These are phyloP conservation scores for Darwinula stevensoni DNA, from an alignment of 2,888 invertebrate genomes.

Conservation along the genomic window DNA sequence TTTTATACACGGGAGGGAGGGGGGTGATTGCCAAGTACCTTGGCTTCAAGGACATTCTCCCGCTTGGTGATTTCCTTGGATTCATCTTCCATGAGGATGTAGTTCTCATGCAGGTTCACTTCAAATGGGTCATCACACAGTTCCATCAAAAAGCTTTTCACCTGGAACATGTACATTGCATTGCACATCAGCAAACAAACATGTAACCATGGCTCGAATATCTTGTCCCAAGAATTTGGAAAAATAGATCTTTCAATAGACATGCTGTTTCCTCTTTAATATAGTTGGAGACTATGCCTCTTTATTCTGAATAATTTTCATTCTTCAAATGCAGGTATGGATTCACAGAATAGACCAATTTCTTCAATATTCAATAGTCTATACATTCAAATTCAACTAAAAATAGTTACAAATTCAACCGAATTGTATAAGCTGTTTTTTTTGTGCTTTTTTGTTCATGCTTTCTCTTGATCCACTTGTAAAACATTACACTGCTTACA, in stretches of 20 bases:
- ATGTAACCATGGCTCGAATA: background rate
- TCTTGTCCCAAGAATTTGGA: background rate
- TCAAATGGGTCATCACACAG: constrained; percentile 96
- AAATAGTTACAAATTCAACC: background rate
- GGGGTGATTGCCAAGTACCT: constrained; percentile 14
- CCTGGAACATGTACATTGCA: constrained; percentile 21
- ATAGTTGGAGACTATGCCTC: too few species aligned
- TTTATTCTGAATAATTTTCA: too few species aligned
- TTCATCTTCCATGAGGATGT: constrained; percentile 78
- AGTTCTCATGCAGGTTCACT: constrained; percentile 78
- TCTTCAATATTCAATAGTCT: background rate
- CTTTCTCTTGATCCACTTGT: too few species aligned
- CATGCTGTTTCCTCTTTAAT: constrained; percentile 3
- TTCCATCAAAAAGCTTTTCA: constrained; percentile 62
- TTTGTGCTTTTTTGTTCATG: background rate
- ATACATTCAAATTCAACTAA: constrained; percentile 3
- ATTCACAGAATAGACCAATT: too few species aligned
- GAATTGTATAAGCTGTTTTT: background rate
- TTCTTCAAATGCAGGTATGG: too few species aligned
- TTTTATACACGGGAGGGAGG: too few species aligned
- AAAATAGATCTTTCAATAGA: too few species aligned
- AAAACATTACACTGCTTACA: too few species aligned
- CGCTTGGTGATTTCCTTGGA: constrained; percentile 74
- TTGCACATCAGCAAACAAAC: constrained; percentile 4
- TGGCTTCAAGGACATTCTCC: constrained; percentile 57